Percentiles rank a stretch among this genome's conserved stretches.
Evolutionary conservation across 2,888 invertebrate species (phyloP).

Genomic region (Liopterus haemorrhoidalis): DNA sequence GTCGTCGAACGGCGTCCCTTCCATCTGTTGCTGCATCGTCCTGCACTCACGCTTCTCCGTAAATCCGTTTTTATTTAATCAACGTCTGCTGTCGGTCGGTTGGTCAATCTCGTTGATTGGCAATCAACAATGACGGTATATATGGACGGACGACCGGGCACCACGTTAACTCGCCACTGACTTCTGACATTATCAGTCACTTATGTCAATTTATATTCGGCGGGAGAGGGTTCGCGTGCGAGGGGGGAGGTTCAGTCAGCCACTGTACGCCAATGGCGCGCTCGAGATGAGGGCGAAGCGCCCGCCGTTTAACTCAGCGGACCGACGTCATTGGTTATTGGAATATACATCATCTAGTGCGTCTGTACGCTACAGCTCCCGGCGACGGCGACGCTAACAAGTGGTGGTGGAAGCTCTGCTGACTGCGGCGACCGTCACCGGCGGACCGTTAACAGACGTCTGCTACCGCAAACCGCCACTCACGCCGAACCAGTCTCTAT

Average conservation of each 20-base stretch:
- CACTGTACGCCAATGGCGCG: slow-evolving; percentile 33
- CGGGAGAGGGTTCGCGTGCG: no score
- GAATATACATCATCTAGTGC: slow-evolving; percentile 4
- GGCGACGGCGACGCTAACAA: slow-evolving; percentile 19
- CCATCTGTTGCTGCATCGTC: slow-evolving; percentile 49
- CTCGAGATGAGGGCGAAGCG: slow-evolving; percentile 25
- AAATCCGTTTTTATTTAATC: slow-evolving; percentile 23
- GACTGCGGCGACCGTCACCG: slow-evolving; percentile 9
- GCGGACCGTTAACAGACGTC: slow-evolving; percentile 2
- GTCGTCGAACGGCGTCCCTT: slow-evolving; percentile 67
- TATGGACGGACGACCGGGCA: slow-evolving; percentile 22
- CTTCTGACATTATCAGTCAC: slow-evolving; percentile 45
- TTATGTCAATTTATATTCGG: slow-evolving; percentile 49
- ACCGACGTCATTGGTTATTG: slow-evolving; percentile 19
- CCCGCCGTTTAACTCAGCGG: slow-evolving; percentile 30
- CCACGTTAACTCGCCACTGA: slow-evolving; percentile 36
- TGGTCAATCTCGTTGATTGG: slow-evolving; percentile 37
- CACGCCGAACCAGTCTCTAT: slow-evolving; percentile 45
- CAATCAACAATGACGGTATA: slow-evolving; percentile 34
- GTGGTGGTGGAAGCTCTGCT: slow-evolving; percentile 23
- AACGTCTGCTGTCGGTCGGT: no score
- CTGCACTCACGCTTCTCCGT: neutral
- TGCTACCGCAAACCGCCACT: slow-evolving; percentile 10
- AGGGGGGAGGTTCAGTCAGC: slow-evolving; percentile 35
- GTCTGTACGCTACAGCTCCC: slow-evolving; percentile 8